Conservation (phyloP, 2,888 invertebrate species). For the Brachycybe producta region DNA sequence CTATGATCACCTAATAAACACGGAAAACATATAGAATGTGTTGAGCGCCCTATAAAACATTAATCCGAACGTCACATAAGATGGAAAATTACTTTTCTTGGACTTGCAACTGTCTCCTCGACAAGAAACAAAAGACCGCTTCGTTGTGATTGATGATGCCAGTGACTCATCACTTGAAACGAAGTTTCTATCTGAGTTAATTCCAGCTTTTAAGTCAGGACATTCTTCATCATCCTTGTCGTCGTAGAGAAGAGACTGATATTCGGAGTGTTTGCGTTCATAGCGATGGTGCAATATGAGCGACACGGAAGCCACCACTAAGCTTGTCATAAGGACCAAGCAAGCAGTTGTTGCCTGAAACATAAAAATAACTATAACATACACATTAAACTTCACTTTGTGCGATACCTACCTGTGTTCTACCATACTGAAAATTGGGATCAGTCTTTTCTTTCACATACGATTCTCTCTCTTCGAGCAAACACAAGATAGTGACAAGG, state of each 20-base stretch:
- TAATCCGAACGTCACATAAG: background rate
- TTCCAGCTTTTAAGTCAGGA: slow-evolving; percentile 1
- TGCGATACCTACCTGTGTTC: slow-evolving; percentile 48
- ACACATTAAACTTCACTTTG: background rate
- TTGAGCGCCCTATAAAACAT: background rate
- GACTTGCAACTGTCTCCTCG: slow-evolving; percentile 13
- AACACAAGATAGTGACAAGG: slow-evolving; percentile 50
- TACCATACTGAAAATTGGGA: slow-evolving; percentile 64
- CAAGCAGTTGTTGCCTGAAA: slow-evolving; percentile 23
- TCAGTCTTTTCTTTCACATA: slow-evolving; percentile 47
- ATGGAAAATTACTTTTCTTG: slow-evolving; percentile 10
- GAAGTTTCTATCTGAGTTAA: slow-evolving; percentile 5
- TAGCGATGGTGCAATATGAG: slow-evolving; percentile 70
- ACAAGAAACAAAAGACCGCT: slow-evolving; percentile 10
- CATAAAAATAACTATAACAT: slow-evolving; percentile 5
- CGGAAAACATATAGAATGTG: background rate
- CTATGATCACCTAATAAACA: background rate
- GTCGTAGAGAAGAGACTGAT: slow-evolving; percentile 29
- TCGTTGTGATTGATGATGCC: background rate
- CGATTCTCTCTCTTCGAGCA: slow-evolving; percentile 40
- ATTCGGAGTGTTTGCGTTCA: slow-evolving; percentile 50
- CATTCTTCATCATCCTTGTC: slow-evolving; percentile 42
- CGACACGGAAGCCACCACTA: slow-evolving; percentile 61
- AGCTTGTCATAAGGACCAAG: slow-evolving; percentile 27
- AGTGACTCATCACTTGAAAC: background rate